Base-by-base conservation (phyloP, 2,888 invertebrate species). In the Ennomos erosarius region DNA sequence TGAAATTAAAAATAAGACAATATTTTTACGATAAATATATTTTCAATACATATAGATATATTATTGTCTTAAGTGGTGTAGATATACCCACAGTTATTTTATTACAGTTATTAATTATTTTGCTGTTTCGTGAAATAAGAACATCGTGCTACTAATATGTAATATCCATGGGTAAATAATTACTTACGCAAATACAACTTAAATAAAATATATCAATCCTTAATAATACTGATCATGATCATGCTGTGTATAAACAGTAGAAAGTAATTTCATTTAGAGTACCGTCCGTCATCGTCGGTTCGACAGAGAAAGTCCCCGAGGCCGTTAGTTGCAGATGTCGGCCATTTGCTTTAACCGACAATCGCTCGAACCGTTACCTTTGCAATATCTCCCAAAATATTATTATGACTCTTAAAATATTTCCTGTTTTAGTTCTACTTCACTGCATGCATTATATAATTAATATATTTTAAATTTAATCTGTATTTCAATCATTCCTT, bases 231-330 rank as follows among this genome's bases (percentile, higher is more conserved):
- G 54, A 40, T 47, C 49, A 54, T 12, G 54, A 40, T 47, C 49
- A 54, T 47, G 47, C 56, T 59, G 49, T 53, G 65, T 61, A 56
- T 65, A 67, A 38, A 47, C 59, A 71, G 65, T 69, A 71, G 81
- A 84, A 85, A 84, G 84, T 84, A 74, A 67, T 72, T 71, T 65
- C 45, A 60, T 65, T 69, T 59, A 57, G 57, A 63, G 55, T 49
- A 59, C 26, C 26, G 26, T 26, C 26, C 26, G 26, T 26, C 26
- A 6, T 55, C 59, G 65, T 63, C 65, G 65, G 67, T 65, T 42
- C 70, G 76, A 77, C 75, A 85, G 89, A 87, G 90, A 91, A 91
- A 90, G 90, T 85, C 81, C 67, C 71, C 65, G 8, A 10, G 67
- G 63, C 69, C 70, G 67, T 3, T 16, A n/a, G 16, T 47, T 42